Evolutionary conservation across 92 coral and sea anemone genomes (phyloP), one percentile per base, ranked within the genome.

Genomic region (Actinostola sp.): DNA sequence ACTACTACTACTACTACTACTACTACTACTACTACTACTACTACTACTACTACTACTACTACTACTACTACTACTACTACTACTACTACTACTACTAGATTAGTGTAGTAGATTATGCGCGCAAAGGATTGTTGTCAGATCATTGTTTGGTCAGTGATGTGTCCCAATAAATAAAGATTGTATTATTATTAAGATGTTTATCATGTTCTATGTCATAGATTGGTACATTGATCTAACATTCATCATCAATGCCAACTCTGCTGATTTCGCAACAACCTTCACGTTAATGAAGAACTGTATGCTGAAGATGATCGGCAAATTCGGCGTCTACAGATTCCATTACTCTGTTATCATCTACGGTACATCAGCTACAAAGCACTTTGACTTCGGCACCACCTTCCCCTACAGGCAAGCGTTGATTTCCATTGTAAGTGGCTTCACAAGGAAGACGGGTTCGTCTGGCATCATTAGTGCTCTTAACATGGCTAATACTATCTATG

Each of bases 291-390:
- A 46, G 53, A 45, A 61, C 70, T 61, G 58, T 20, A 61, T n/a
- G 30, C 26, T 59, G 31, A 61, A 29, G 12, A 73, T 61, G 61
- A 32, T 58, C 28, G 31, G 61, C 0, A 61, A 31, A 28, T 73
- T 73, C 45, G 79, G 79, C 27, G 79, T 61, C 24, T 73, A 73
- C 70, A 73, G 69, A 60, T 60, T 73, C 56, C 61, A 49, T 16
- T 73, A 73, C 24, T 73, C 79, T 23, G 79, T 73, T 35, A 73
- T 73, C 50, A 32, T 73, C 17, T 73, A 60, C 49, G 79, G 79
- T 46, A 0, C 44, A 23, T 19, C 60, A 23, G 29, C 54, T 13
- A 31, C 30, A n/a, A 73, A 44, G 54, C 24, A 43, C 21, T 49
- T 73, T 30, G 79, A 61, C 69, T 73, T 73, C 25, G 54, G 56